phyloP scores from a whole-genome alignment of 2,113 vertebrate genomes.

The Alaudala cheleensis region DNA sequence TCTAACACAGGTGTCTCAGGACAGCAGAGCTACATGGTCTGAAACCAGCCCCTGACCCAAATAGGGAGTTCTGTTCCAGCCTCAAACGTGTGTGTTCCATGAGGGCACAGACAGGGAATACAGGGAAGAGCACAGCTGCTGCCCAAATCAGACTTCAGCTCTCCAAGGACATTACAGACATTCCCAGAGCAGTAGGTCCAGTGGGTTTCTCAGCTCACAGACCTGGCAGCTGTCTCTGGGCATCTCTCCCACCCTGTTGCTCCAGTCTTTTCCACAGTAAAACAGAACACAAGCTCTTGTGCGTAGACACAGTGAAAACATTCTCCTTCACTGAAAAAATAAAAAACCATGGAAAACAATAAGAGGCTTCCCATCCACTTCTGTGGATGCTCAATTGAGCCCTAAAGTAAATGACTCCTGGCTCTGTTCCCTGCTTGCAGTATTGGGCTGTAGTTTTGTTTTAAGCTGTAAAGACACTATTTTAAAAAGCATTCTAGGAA shows the following conservation, averaged over 20 bases:
- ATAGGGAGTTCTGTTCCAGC: not conserved
- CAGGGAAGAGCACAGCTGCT: not conserved
- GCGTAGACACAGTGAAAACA: not conserved
- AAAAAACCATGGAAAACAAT: not conserved
- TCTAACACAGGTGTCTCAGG: not conserved
- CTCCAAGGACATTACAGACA: not conserved
- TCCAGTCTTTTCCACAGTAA: not conserved
- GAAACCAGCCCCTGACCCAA: not conserved
- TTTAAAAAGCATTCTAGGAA: not conserved
- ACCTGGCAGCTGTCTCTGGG: not conserved
- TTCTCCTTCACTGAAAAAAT: not conserved
- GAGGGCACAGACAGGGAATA: not conserved
- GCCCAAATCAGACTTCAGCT: not conserved
- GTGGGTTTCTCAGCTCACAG: not conserved
- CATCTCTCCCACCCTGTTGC: not conserved
- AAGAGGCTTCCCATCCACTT: not conserved
- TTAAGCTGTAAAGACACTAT: not conserved
- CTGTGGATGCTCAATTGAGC: rapidly evolving
- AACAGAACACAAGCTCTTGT: not conserved
- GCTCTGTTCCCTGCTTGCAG: not conserved
- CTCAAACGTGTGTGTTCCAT: not conserved
- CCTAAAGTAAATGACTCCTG: not conserved
- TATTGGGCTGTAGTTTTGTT: not conserved
- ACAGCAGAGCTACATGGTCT: not conserved
- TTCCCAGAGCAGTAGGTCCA: rapidly evolving